Evolutionary conservation across 2,797 vertebrate genomes (phyloP).

Genomic region (Bovichtus variegatus): DNA sequence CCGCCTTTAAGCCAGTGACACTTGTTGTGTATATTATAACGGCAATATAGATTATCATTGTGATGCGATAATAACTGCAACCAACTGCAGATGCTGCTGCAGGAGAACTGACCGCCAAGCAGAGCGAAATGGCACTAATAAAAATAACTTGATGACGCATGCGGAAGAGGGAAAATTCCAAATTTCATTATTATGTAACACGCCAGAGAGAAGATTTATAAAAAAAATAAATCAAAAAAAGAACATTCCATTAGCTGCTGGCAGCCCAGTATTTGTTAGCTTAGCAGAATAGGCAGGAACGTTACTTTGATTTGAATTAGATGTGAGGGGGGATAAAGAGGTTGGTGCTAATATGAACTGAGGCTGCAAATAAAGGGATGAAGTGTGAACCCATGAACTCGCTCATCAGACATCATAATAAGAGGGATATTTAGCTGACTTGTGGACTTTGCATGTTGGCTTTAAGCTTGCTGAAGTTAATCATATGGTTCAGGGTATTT

Average conservation of each 20-base stretch:
- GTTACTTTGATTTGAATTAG: slow-evolving; percentile 20
- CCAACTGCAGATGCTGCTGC: neutral
- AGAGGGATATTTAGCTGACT: neutral
- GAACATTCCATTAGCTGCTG: slow-evolving; percentile 48
- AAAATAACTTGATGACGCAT: slow-evolving; percentile 9
- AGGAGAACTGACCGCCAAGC: neutral
- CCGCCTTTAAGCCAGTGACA: neutral
- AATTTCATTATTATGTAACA: slow-evolving; percentile 31
- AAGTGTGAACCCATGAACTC: neutral
- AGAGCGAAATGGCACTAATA: neutral
- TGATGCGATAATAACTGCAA: neutral
- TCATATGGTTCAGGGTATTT: neutral
- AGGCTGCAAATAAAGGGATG: neutral
- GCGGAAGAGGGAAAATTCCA: neutral
- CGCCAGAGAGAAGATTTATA: neutral
- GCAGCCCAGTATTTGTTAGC: neutral
- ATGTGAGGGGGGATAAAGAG: neutral
- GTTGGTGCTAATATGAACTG: neutral
- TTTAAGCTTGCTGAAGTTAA: neutral
- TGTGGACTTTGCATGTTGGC: neutral
- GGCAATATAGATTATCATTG: neutral
- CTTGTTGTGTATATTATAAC: neutral
- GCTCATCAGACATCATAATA: neutral
- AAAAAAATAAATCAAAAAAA: too few species aligned
- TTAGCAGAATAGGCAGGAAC: neutral